Evolutionary conservation across 2,113 vertebrate genomes (phyloP), one percentile per base, ranked within the genome.

Genomic region (Odocoileus hemionus): DNA sequence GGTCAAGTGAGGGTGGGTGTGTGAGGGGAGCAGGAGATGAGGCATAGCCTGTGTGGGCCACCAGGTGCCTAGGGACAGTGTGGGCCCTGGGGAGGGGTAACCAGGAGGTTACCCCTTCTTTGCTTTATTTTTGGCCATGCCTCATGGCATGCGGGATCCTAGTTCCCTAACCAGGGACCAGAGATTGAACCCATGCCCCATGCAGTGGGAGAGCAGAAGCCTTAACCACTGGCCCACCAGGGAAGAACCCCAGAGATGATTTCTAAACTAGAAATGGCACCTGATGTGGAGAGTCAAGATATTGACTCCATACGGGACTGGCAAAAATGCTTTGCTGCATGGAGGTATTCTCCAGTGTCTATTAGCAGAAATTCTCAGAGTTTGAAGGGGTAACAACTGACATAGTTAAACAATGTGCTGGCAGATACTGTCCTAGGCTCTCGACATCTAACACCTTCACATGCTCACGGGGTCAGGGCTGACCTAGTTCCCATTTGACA

Each of bases 321-420:
- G 58, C 43, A 3, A 21, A 39, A 61, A 36, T 9, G 17, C 33
- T 39, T 1, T 15, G 43, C 50, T 33, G 45, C 43, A n/a, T 3
- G 7, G 58, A 93, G 36, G 28, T 4, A 6, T 12, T 3, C 28
- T 25, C 39, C 9, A 25, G 86, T 12, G 67, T 2, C 50, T 50
- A 15, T 5, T 7, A 10, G 55, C 78, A 67, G 76, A 21, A 50
- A 54, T 21, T 25, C 50, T 5, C 14, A 26, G 36, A 39, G 6
- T 54, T 30, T 78, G n/a, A 57, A 54, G 61, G 52, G 9, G 1
- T 14, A 21, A 3, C 2, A 25, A 19, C 16, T 1, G 78, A 4
- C 36, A 0, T 2, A 39, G 52, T 1, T 33, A 43, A 43, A 25
- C 13, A 2, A 3, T 0, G 5, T 8, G 47, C 33, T 1, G 0